phyloP scores from a whole-genome alignment of 2,797 vertebrate species.

The Scleropages formosus region DNA sequence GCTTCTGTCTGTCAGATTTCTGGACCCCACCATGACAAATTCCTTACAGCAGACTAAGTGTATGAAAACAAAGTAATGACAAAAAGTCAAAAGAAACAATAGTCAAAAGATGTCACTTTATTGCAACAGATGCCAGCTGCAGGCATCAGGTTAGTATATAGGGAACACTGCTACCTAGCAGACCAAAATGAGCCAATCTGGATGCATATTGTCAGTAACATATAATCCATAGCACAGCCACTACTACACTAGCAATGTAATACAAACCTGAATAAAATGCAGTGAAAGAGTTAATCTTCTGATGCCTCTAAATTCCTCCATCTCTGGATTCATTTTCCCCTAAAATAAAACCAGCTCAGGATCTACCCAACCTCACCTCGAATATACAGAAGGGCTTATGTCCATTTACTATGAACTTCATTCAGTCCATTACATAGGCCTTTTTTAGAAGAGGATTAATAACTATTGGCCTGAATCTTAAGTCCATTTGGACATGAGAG shows the following conservation, averaged over 20 bases:
- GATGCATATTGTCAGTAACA: too few relatives aligned
- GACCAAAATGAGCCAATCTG: too few relatives aligned
- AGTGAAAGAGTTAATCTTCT: background rate
- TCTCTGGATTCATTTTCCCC: background rate
- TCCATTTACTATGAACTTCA: constrained; percentile 25
- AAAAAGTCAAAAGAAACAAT: too few relatives aligned
- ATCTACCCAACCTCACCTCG: background rate
- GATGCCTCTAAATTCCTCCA: background rate
- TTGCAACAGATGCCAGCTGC: too few relatives aligned
- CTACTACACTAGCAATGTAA: background rate
- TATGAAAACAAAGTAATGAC: too few relatives aligned
- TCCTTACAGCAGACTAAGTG: too few relatives aligned
- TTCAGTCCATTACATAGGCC: constrained; percentile 8
- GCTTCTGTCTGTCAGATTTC: too few relatives aligned
- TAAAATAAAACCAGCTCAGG: constrained; percentile 11
- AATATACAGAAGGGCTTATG: constrained; percentile 6
- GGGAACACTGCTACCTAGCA: too few relatives aligned
- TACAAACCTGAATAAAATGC: background rate
- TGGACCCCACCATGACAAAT: too few relatives aligned
- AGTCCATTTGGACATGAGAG: constrained; percentile 4
- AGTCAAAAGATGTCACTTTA: too few relatives aligned
- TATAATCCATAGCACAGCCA: too few relatives aligned
- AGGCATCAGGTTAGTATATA: too few relatives aligned
- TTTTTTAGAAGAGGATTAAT: constrained; percentile 21
- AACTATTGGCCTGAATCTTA: constrained; percentile 24